These are phyloP conservation scores for Halisarca cf. caerulea DNA, from an alignment of 37 sponge, comb jelly and placozoan species.

Conservation along the genomic window DNA sequence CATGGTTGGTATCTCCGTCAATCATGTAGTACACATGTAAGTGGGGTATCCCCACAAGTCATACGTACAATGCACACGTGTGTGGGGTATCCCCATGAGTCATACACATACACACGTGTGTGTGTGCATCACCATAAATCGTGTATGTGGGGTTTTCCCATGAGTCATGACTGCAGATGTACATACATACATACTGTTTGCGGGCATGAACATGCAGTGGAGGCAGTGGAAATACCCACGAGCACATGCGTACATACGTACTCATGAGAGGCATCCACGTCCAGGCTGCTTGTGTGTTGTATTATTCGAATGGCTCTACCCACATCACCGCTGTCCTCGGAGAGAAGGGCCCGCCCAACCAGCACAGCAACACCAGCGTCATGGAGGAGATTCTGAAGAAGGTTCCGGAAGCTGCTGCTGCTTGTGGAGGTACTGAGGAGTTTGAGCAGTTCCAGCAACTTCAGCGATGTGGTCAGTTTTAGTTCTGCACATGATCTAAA, in stretches of 20 bases:
- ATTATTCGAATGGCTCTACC: not conserved
- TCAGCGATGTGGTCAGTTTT: not conserved
- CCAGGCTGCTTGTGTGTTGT: not conserved
- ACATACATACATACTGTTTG: not conserved
- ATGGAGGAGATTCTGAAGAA: slow-evolving; percentile 1
- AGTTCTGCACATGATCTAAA: not conserved
- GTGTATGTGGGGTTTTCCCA: no score
- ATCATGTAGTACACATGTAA: no score
- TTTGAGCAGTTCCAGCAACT: not conserved
- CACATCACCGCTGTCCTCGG: not conserved
- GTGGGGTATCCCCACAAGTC: no score
- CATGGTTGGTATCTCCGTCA: no score
- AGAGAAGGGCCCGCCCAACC: slow-evolving; percentile 1
- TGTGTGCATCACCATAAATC: no score
- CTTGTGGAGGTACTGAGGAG: not conserved
- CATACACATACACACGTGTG: no score
- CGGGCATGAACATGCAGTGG: no score
- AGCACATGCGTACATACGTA: not conserved
- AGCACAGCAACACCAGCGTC: not conserved
- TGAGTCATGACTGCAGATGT: no score
- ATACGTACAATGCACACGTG: no score
- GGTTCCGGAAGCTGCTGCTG: not conserved
- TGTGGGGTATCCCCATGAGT: no score
- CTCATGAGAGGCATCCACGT: not conserved
- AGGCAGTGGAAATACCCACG: no score